Conservation (phyloP, 2,797 vertebrate species). For the Acanthurus tractus region DNA sequence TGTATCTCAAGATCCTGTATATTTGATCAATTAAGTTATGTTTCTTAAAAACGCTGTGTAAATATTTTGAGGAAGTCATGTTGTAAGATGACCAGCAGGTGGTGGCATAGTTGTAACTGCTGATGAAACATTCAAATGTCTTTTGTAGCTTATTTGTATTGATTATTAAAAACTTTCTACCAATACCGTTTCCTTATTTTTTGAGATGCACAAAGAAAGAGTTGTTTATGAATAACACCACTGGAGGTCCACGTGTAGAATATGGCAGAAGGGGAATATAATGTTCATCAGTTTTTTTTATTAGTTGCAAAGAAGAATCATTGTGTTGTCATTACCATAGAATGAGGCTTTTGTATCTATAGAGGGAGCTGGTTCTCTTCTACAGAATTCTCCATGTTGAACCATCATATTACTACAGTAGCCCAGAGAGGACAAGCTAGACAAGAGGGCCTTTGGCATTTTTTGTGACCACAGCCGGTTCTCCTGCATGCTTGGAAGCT, state of each 20-base stretch:
- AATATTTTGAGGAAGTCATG: conserved; percentile 50
- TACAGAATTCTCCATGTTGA: too few relatives aligned
- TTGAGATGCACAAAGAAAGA: conserved; percentile 12
- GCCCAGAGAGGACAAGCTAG: too few relatives aligned
- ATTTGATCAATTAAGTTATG: conserved; percentile 33
- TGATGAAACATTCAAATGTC: conserved; percentile 23
- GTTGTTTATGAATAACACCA: background rate
- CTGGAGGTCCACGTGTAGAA: background rate
- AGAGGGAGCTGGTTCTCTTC: too few relatives aligned
- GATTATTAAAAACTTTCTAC: conserved; percentile 69
- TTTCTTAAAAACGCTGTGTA: conserved; percentile 51
- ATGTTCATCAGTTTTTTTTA: background rate
- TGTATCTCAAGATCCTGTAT: conserved; percentile 27
- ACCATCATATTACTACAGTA: too few relatives aligned
- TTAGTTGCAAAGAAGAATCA: too few relatives aligned
- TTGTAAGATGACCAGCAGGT: conserved; percentile 68
- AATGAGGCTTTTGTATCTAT: too few relatives aligned
- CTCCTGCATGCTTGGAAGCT: too few relatives aligned
- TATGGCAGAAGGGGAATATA: background rate
- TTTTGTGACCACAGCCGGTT: too few relatives aligned
- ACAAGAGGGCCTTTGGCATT: too few relatives aligned
- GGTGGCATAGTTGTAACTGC: conserved; percentile 58
- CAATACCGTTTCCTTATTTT: conserved; percentile 19
- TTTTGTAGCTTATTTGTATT: conserved; percentile 73
- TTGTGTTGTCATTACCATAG: too few relatives aligned